Conservation (phyloP, 2,888 invertebrate species). For the Platycnemis pennipes region DNA sequence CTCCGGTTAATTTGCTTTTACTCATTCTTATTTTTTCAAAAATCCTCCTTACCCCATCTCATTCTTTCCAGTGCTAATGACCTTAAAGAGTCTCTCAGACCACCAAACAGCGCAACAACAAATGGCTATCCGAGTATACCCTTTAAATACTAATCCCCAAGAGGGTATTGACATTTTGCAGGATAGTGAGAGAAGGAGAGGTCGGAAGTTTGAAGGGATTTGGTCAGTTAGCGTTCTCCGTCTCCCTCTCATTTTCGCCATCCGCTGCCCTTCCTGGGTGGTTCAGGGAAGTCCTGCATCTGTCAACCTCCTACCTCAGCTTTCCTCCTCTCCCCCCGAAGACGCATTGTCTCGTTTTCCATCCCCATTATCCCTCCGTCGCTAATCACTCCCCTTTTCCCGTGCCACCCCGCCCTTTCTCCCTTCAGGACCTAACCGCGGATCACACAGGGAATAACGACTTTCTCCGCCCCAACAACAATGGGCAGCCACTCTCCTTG, state of each 20-base stretch:
- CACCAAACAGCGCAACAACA: not conserved
- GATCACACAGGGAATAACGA: slow-evolving; percentile 4
- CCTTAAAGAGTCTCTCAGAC: not conserved
- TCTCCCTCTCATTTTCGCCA: not conserved
- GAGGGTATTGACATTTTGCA: not conserved
- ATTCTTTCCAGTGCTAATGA: not conserved
- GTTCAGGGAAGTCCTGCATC: not conserved
- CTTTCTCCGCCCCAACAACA: not conserved
- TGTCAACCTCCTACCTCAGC: not conserved
- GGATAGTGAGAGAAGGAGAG: not conserved
- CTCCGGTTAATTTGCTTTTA: not conserved
- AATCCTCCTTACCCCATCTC: not conserved
- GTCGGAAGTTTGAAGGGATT: not conserved
- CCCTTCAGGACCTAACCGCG: not conserved
- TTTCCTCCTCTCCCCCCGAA: not conserved
- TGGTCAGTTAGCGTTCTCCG: not conserved
- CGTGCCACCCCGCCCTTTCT: not conserved
- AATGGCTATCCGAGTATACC: not conserved
- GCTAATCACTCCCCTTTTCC: not conserved
- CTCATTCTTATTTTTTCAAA: not conserved
- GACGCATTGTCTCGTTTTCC: not conserved
- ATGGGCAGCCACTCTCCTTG: not conserved
- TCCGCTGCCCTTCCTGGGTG: not conserved
- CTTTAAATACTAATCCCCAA: not conserved
- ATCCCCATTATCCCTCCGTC: not conserved